Conservation (phyloP, 2,888 invertebrate species). For the Beris chalybata region DNA sequence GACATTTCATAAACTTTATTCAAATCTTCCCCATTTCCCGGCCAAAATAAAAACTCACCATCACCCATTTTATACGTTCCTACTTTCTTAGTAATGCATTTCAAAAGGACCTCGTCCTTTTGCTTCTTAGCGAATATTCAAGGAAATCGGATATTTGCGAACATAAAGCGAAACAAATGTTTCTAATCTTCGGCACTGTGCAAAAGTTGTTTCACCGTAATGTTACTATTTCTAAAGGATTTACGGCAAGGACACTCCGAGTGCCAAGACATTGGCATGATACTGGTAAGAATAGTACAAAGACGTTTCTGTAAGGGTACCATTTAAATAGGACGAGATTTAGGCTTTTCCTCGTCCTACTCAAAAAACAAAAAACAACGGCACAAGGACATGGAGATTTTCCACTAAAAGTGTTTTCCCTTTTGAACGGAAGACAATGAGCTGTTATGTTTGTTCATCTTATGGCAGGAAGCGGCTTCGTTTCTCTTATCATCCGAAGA, state of each 20-base stretch:
- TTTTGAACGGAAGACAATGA: conserved; percentile 38
- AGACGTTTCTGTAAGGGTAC: too few relatives aligned
- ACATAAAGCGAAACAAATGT: conserved; percentile 26
- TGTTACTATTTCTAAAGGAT: conserved; percentile 10
- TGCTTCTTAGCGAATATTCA: conserved; percentile 8
- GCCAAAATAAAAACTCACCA: neutral
- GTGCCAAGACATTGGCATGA: too few relatives aligned
- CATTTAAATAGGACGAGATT: neutral
- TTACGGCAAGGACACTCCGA: neutral
- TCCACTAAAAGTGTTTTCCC: conserved; percentile 33
- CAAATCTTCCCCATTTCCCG: conserved; percentile 19
- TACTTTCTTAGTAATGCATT: neutral
- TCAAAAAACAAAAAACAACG: conserved; percentile 32
- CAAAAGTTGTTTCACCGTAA: neutral
- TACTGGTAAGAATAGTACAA: too few relatives aligned
- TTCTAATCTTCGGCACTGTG: conserved; percentile 21
- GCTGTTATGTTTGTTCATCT: conserved; percentile 32
- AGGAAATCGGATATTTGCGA: conserved; percentile 18
- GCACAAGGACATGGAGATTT: conserved; percentile 31
- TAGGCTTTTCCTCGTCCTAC: neutral
- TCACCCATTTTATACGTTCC: neutral
- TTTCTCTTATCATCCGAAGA: conserved; percentile 34
- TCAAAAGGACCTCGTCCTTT: conserved; percentile 23
- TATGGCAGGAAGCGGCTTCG: conserved; percentile 31
- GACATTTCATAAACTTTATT: conserved; percentile 37